A percentile compares a stretch with the other conserved stretches of the same genome.
Evolutionary conservation across 2,888 invertebrate genomes (phyloP).

Genomic region (Teleogryllus oceanicus): DNA sequence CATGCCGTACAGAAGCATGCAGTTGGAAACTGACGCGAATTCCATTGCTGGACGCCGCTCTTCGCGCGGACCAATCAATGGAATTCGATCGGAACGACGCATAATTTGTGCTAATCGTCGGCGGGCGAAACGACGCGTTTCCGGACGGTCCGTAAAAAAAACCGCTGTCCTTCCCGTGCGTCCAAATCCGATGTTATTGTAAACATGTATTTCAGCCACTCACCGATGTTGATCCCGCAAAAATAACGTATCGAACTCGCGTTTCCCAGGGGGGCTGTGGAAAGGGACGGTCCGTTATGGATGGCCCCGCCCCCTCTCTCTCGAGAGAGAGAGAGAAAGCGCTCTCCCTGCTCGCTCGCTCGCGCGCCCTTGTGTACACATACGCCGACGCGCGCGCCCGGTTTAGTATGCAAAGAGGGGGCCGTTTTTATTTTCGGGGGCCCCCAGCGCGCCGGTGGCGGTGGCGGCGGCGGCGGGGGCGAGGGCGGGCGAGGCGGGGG

Average conservation of each 20-base stretch:
- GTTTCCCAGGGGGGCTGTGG: not conserved
- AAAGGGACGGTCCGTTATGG: not conserved
- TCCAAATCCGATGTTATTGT: conserved; percentile 18
- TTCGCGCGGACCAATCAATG: no score
- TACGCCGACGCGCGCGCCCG: not conserved
- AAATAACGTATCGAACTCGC: conserved; percentile 8
- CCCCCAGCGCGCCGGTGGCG: not conserved
- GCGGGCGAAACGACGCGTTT: no score
- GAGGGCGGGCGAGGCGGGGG: not conserved
- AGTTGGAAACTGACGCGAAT: no score
- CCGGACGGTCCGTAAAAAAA: not conserved
- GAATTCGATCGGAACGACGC: no score
- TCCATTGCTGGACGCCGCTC: no score
- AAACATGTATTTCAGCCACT: conserved; percentile 10
- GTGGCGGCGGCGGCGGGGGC: not conserved
- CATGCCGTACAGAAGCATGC: no score
- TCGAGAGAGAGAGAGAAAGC: no score
- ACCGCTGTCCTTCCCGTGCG: not conserved
- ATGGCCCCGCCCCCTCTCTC: not conserved
- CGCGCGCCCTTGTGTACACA: not conserved
- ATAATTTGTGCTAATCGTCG: no score
- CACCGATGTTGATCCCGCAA: not conserved
- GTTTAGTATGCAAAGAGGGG: conserved; percentile 12
- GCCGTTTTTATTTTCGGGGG: not conserved
- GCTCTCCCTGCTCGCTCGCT: conserved; percentile 19